Evolutionary conservation across 2,113 vertebrate species (phyloP), one percentile per base, ranked within the genome.

Genomic region (Athene cunicularia): DNA sequence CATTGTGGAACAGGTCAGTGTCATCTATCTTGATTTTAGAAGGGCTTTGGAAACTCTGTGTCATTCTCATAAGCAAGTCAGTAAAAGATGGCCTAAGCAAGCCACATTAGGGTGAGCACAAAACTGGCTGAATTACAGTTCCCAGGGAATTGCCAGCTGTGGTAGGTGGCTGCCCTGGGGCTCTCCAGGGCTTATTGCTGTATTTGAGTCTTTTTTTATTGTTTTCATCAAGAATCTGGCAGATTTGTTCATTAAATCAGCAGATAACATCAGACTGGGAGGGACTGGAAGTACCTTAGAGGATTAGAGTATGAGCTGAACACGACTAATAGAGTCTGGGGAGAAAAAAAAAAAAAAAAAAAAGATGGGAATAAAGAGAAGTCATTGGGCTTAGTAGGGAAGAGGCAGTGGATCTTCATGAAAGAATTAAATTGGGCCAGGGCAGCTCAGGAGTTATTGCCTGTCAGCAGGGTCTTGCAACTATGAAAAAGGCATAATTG

Each of bases 91-190:
- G 72, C n/a, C 79, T 79, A n/a, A 90, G 77, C 19, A 15, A 93
- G 70, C 47, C 35, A 27, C 49, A 6, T 33, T 8, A 70, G 84
- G 85, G 64, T 59, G 81, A 81, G 74, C 74, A 59, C 81, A 63
- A 81, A 87, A 58, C 77, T 33, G 52, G 37, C 22, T 8, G 88
- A 59, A 79, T 52, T 88, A 17, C 62, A 30, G 66, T 43, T 92
- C 86, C 74, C 79, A 92, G 81, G 85, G 85, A 79, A 35, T 3
- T 95, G 82, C 79, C 86, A 71, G 86, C 88, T 92, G 86, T 70
- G 88, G 91, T 88, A 83, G 94, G 94, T 95, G 95, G 77, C 94
- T 95, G 87, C 94, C 94, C 87, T 26, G 80, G 56, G 91, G 88
- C 91, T 94, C 66, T 79, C 66, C 62, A 39, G 81, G 33, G 64